Conservation (phyloP, 2,113 vertebrate species). For the Cyprinodon variegatus region DNA sequence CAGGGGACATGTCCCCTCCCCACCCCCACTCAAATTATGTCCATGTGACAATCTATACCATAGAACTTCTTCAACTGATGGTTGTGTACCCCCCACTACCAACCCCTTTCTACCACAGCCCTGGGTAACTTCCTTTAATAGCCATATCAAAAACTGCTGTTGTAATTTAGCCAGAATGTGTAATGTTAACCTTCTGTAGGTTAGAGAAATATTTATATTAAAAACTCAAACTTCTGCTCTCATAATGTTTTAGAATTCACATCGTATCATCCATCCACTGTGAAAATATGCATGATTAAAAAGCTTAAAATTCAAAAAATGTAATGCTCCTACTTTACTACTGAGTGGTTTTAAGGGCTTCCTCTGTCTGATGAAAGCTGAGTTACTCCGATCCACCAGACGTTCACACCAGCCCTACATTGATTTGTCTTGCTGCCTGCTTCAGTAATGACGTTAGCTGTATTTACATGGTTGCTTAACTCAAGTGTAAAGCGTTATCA, state of each 20-base stretch:
- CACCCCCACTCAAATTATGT: too few species aligned
- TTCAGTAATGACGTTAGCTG: slow-evolving; percentile 49
- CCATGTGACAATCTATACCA: neutral
- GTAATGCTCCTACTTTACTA: too few species aligned
- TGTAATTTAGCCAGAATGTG: too few species aligned
- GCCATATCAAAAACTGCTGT: too few species aligned
- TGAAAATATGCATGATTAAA: too few species aligned
- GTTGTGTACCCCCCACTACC: neutral
- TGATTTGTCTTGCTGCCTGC: slow-evolving; percentile 56
- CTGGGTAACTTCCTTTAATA: neutral
- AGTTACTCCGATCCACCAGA: neutral
- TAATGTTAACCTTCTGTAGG: too few species aligned
- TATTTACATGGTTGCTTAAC: slow-evolving; percentile 62
- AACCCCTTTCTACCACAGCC: neutral
- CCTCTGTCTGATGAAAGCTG: slow-evolving; percentile 2
- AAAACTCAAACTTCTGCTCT: too few species aligned
- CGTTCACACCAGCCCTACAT: slow-evolving; percentile 11
- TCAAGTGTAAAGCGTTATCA: slow-evolving; percentile 44
- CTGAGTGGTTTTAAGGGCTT: neutral
- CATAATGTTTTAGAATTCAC: too few species aligned
- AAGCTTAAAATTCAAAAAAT: too few species aligned
- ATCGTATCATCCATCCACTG: too few species aligned
- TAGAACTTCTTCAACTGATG: neutral
- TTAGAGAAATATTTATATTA: too few species aligned
- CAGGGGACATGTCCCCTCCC: too few species aligned